Conservation (phyloP, 2,113 vertebrate species). For the Xenopus laevis region DNA sequence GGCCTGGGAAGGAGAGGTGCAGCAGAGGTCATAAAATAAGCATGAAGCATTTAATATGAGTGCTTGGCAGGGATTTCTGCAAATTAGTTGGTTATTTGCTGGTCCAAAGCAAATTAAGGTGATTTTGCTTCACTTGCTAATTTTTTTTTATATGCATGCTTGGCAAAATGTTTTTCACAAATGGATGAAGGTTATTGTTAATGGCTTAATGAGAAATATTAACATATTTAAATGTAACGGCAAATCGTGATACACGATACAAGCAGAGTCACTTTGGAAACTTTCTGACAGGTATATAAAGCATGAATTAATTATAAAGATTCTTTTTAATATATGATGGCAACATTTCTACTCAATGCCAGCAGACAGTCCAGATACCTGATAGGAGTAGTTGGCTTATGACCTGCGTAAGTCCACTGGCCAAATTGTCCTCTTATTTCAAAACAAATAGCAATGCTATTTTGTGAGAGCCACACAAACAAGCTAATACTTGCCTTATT, state of each 20-base stretch:
- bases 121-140: constrained; percentile 95
- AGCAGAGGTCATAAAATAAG: constrained; percentile 95
- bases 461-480: too few relatives aligned
- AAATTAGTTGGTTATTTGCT: constrained; percentile 90
- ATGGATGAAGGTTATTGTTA: constrained; percentile 80
- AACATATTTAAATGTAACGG: constrained; percentile 81
- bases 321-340: background rate
- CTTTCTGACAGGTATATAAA: constrained; percentile 34
- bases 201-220: constrained; percentile 89
- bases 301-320: background rate
- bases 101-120: constrained; percentile 95
- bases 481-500: too few relatives aligned
- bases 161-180: constrained; percentile 91
- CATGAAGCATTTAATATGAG: constrained; percentile 91
- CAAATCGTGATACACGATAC: constrained; percentile 62
- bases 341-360: background rate
- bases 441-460: too few relatives aligned
- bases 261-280: constrained; percentile 53
- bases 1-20: constrained; percentile 81
- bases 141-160: constrained; percentile 90
- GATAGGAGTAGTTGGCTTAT: too few relatives aligned
- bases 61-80: constrained; percentile 85
- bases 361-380: too few relatives aligned
- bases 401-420: too few relatives aligned
- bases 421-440: too few relatives aligned